Conservation (phyloP, 2,113 vertebrate genomes). For the Charina bottae region DNA sequence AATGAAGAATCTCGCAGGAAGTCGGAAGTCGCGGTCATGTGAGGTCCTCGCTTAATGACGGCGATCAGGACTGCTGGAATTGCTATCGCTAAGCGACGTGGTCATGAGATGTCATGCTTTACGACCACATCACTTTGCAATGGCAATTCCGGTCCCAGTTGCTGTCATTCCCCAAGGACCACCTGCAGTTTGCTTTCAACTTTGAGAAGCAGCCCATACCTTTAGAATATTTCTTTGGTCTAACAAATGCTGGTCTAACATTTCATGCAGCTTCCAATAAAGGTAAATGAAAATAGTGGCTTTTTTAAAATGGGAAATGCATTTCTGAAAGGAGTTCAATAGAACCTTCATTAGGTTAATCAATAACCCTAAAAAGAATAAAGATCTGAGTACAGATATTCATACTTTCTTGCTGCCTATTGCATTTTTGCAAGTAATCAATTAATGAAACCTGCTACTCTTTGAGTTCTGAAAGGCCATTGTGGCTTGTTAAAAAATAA, state of each 20-base stretch:
- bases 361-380: slow-evolving; percentile 43
- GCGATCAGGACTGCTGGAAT: not conserved
- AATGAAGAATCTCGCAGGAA: not conserved
- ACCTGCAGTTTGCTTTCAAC: not conserved
- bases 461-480: slow-evolving; percentile 26
- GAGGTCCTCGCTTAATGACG: not conserved
- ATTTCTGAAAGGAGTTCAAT: slow-evolving; percentile 34
- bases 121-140: not conserved
- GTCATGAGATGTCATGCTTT: not conserved
- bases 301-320: slow-evolving; percentile 41
- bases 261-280: slow-evolving; percentile 37
- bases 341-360: slow-evolving; percentile 30
- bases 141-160: not conserved
- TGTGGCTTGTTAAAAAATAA: slow-evolving; percentile 26
- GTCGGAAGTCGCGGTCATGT: not conserved
- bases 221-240: slow-evolving; percentile 27
- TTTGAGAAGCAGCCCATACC: not conserved
- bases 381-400: slow-evolving; percentile 36
- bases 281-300: slow-evolving; percentile 41
- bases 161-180: not conserved
- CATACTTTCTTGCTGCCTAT: not conserved
- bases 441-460: slow-evolving; percentile 6
- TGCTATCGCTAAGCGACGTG: not conserved
- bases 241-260: slow-evolving; percentile 12
- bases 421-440: slow-evolving; percentile 29